Percentiles rank a stretch among this genome's conserved stretches.
These are phyloP conservation scores for Carcinoscorpius rotundicauda DNA, from an alignment of 1,140 invertebrate genomes.

Conservation along the genomic window DNA sequence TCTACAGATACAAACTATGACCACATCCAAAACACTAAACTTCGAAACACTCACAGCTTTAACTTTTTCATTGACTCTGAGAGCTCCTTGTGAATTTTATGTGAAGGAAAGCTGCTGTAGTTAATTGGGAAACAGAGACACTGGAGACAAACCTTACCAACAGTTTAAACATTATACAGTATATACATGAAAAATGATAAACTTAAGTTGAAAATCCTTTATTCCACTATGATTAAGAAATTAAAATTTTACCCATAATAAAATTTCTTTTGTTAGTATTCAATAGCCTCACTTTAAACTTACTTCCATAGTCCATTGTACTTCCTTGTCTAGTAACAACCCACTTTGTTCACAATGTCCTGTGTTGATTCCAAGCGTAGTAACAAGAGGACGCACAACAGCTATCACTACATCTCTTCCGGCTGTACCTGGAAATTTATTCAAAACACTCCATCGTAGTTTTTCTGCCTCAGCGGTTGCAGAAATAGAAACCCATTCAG, in stretches of 20 bases:
- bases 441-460: constrained; percentile 53
- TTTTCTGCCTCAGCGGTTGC: constrained; percentile 17
- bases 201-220: too few species aligned
- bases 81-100: too few species aligned
- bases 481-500: constrained; percentile 18
- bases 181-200: too few species aligned
- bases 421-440: constrained; percentile 60
- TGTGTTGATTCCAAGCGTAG: constrained; percentile 54
- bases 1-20: too few species aligned
- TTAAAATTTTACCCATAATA: neutral
- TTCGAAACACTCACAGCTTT: too few species aligned
- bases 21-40: too few species aligned
- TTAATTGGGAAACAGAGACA: too few species aligned
- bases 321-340: constrained; percentile 29
- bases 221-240: too few species aligned
- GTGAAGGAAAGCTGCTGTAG: too few species aligned
- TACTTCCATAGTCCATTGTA: constrained; percentile 80
- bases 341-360: constrained; percentile 15
- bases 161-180: too few species aligned
- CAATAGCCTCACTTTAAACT: constrained; percentile 5
- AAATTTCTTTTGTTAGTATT: neutral
- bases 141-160: too few species aligned
- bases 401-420: constrained; percentile 70
- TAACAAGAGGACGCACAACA: constrained; percentile 65
- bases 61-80: too few species aligned